These are phyloP conservation scores for Apodemia duryi DNA, from an alignment of 2,888 invertebrate genomes.

Conservation along the genomic window DNA sequence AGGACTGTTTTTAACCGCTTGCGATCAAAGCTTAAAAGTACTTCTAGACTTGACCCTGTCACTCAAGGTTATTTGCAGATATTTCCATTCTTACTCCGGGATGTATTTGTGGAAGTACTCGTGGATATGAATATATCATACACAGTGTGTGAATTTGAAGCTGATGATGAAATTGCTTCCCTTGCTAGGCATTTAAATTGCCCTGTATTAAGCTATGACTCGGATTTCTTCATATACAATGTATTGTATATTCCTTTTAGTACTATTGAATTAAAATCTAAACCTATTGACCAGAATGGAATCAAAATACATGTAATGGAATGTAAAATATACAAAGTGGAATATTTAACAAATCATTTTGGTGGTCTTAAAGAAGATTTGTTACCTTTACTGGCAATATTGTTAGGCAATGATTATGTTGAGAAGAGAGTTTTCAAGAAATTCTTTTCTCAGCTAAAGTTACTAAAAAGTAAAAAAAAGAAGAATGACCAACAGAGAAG, in stretches of 20 bases:
- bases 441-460: conserved; percentile 83
- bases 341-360: conserved; percentile 83
- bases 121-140: conserved; percentile 81
- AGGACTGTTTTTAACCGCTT: conserved; percentile 81
- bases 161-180: conserved; percentile 92
- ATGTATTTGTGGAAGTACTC: conserved; percentile 86
- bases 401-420: conserved; percentile 95
- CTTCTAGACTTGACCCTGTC: conserved; percentile 76
- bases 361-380: conserved; percentile 82
- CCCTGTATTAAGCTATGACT: conserved; percentile 94
- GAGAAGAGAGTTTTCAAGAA: conserved; percentile 82
- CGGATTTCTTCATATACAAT: conserved; percentile 95
- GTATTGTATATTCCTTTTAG: conserved; percentile 89
- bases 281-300: conserved; percentile 42
- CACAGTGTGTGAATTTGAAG: conserved; percentile 91
- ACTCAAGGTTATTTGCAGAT: conserved; percentile 77
- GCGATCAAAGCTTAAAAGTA: conserved; percentile 78
- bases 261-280: conserved; percentile 78
- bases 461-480: conserved; percentile 74
- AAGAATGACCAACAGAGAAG: conserved; percentile 82
- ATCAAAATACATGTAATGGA: conserved; percentile 64
- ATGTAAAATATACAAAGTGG: conserved; percentile 86
- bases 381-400: conserved; percentile 88
- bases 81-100: conserved; percentile 87
- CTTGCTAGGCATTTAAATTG: conserved; percentile 88